A percentile compares a stretch with the other conserved stretches of the same genome.
Evolutionary conservation across 2,888 invertebrate species (phyloP).

Genomic region (Andrena praecox): DNA sequence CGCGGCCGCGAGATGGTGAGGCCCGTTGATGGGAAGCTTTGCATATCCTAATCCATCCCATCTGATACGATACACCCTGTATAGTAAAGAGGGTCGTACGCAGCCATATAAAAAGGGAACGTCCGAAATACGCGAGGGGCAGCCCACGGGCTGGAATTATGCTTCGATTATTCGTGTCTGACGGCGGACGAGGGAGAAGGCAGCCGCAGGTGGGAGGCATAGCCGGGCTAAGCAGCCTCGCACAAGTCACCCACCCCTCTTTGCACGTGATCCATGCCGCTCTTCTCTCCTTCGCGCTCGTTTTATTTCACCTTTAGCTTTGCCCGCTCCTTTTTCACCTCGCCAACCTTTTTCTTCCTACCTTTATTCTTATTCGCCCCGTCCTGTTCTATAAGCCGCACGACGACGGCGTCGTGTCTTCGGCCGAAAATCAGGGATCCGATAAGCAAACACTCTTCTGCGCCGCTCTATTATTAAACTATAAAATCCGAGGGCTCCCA

Average conservation of each 20-base stretch:
- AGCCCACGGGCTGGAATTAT: slow-evolving; percentile 72
- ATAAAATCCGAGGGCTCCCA: slow-evolving; percentile 72
- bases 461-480: slow-evolving; percentile 80
- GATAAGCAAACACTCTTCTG: slow-evolving; percentile 79
- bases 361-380: slow-evolving; percentile 37
- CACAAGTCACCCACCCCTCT: slow-evolving; percentile 57
- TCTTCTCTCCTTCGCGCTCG: slow-evolving; percentile 43
- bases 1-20: background rate
- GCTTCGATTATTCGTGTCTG: slow-evolving; percentile 71
- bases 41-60: slow-evolving; percentile 29
- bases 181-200: slow-evolving; percentile 38
- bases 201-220: slow-evolving; percentile 61
- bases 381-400: slow-evolving; percentile 47
- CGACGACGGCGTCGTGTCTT: slow-evolving; percentile 66
- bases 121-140: slow-evolving; percentile 69
- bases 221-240: slow-evolving; percentile 50
- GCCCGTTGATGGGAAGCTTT: slow-evolving; percentile 30
- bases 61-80: slow-evolving; percentile 39
- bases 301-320: slow-evolving; percentile 41
- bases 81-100: slow-evolving; percentile 33
- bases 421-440: slow-evolving; percentile 70
- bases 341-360: slow-evolving; percentile 42
- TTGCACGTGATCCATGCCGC: slow-evolving; percentile 59
- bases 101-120: slow-evolving; percentile 38
- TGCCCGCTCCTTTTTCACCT: slow-evolving; percentile 27